Evolutionary conservation across 2,888 invertebrate species (phyloP).

Genomic region (Deilephila elpenor): DNA sequence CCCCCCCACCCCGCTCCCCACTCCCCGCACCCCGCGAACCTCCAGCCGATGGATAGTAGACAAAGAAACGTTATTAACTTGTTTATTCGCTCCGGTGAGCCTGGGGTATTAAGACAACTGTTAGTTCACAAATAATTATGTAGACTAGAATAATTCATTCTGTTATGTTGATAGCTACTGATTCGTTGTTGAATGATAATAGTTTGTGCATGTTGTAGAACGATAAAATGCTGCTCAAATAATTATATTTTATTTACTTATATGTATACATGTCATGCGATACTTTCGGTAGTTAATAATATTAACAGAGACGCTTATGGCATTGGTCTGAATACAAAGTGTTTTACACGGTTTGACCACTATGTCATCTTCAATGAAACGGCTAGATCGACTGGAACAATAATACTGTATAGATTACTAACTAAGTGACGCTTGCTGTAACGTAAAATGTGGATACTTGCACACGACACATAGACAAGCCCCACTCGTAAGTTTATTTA

Average conservation of each 20-base stretch:
- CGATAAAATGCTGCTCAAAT: not conserved
- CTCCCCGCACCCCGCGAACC: not conserved
- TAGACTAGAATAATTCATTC: not conserved
- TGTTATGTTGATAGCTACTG: not conserved
- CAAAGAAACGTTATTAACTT: conserved; percentile 24
- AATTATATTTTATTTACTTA: not conserved
- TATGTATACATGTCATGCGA: not conserved
- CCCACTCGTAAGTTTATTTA: too few species aligned
- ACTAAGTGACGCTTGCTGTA: too few species aligned
- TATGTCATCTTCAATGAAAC: too few species aligned
- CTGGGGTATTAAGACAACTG: not conserved
- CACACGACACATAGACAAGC: too few species aligned
- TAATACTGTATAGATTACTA: too few species aligned
- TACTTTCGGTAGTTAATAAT: not conserved
- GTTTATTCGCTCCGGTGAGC: conserved; percentile 7
- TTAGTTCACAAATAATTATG: not conserved
- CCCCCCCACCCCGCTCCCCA: not conserved
- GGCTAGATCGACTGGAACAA: too few species aligned
- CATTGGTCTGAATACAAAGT: too few species aligned
- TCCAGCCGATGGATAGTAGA: not conserved
- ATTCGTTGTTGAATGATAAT: not conserved
- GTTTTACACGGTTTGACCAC: too few species aligned
- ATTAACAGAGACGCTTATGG: not conserved
- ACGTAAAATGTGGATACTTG: too few species aligned
- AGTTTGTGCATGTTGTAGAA: not conserved